Base-by-base conservation (phyloP, 2,888 invertebrate genomes). In the Mythimna ferrago region DNA sequence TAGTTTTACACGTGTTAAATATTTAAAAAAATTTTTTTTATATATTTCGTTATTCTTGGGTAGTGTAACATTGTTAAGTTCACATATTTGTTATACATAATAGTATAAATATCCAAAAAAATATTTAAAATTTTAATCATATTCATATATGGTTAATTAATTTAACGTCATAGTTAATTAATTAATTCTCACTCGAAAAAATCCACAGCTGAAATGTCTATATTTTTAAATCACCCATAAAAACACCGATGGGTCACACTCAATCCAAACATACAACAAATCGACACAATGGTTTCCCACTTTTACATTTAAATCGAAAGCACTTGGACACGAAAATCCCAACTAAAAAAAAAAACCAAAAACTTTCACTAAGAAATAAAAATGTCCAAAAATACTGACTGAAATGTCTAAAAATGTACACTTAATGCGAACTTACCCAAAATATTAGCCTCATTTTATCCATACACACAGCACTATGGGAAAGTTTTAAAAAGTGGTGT, bases 401-500 rank as follows among this genome's bases (percentile, higher is more conserved):
- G 38, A 38, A 38, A 32, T 32, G 11, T 32, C 32, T 32, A 32
- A 32, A 68, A 64, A 48, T 35, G 41, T 41, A 61, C 66, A 82
- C 74, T 53, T 32, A 65, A 72, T 86, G 81, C 32, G 41, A 88
- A 92, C 96, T 91, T 90, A 96, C 96, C 96, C 94, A 96, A 94
- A 93, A 94, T 89, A 92, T 89, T 81, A 94, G 94, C 93, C 95
- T 93, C 96, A 96, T 96, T 89, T 92, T 95, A 95, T 95, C 95
- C 95, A 91, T 91, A 86, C 93, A 86, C 93, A 94, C 94, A 91
- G 87, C 94, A 94, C 94, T 91, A 87, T 84, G 89, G 89, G 89
- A 91, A 90, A 88, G 88, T 90, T 90, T 53, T 91, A 91, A 89
- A 75, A 82, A 58, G 65, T 79, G 60, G 68, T 64, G 85, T 58